Evolutionary conservation across 2,113 vertebrate species (phyloP), one percentile per base, ranked within the genome.

Genomic region (Macrotus californicus): DNA sequence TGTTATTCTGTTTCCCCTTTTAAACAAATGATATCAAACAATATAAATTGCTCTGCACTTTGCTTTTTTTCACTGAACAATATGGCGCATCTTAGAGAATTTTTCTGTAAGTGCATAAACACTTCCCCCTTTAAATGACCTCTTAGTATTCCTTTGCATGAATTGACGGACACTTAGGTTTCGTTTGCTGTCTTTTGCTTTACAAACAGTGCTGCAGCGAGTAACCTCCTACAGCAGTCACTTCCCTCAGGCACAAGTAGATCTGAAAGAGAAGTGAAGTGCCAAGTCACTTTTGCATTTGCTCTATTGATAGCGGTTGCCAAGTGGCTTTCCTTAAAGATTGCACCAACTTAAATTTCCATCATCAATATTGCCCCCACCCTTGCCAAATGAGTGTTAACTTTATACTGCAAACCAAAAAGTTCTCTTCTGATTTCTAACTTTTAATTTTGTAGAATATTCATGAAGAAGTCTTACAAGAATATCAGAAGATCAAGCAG

Each of bases 401-500:
- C 52, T 84, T 81, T 93, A 48, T 41, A 43, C 66, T 92, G 29
- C 54, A 59, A 43, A 56, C 67, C 56, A n/a, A 21, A 64, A 75
- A 36, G 8, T 77, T 88, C 61, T 85, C 13, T 92, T 73, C 94
- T 97, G 16, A 52, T 70, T 95, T 87, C 31, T 87, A 21, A 81
- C 93, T 90, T 94, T 96, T 90, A 41, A 79, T 52, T 97, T 97
- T 97, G 21, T 98, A 99, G 99, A 98, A 98, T 36, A 96, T 99
- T 96, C 98, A 99, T 88, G 98, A 99, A 91, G 98, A 99, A 97
- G 98, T 99, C 36, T 88, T 99, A 96, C 98, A 99, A 93, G 98
- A 99, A 94, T 99, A 99, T 98, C 98, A 98, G 61, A 99, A 99
- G 97, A 98, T 99, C 96, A 99, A 99, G 97, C 97, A 98, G 97